Base-by-base conservation (phyloP, 2,888 invertebrate genomes). In the Eupithecia subumbrata region DNA sequence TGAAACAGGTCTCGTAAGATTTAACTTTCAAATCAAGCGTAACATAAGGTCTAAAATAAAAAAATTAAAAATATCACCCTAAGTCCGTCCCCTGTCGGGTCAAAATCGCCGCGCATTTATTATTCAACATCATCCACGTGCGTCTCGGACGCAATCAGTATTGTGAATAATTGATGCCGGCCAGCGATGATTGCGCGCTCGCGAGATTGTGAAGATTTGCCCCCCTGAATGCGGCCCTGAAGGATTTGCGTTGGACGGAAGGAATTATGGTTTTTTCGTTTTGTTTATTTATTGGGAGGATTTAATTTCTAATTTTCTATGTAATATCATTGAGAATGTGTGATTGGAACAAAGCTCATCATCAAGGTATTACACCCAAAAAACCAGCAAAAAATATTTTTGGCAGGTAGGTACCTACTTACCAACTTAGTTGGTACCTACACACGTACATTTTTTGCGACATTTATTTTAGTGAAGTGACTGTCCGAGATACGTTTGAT, bases 71-170 rank as follows among this genome's bases (percentile, higher is more conserved):
- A 22, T 3, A 0, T 56, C 30, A 1, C 22, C 78, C 82, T 72
- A 69, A 91, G 76, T 92, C 85, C 91, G 83, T 69, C 82, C 89
- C 91, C 83, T 77, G 78, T 18, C 56, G 78, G 86, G 89, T 87
- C 90, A 88, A 87, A 86, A 86, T 90, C 86, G 88, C 91, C 91
- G 76, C 84, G 85, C 85, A 93, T 94, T 87, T 91, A 93, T 94
- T 90, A 94, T 94, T 91, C 91, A 94, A 82, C 73, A 84, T 85
- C 87, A 91, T 90, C 91, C 92, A 90, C 92, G 91, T 93, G 92
- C 91, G 91, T 91, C 91, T 92, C 91, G 91, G 92, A 94, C 95
- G 93, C 95, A 95, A 95, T 95, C 95, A 95, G 92, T 93, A 94
- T 93, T 87, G 89, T 95, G 92, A 95, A 95, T 95, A 93, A 95